Evolutionary conservation across 2,113 vertebrate species (phyloP).

Genomic region (Eurystomus gularis): DNA sequence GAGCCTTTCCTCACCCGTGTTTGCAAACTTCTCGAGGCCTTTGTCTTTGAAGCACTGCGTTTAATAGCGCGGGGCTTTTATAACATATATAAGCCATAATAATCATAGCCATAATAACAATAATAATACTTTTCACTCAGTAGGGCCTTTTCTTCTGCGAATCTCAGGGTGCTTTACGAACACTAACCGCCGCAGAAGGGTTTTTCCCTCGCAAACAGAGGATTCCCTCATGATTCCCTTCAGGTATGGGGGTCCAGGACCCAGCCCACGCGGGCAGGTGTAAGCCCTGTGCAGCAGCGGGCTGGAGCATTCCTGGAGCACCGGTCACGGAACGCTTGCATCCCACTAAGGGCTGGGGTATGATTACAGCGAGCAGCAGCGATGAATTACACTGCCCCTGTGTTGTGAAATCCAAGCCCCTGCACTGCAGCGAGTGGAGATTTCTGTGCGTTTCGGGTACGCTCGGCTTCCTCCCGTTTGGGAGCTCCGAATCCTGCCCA

Average conservation of each 20-base stretch:
- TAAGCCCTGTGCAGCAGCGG: background rate
- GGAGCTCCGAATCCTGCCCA: background rate
- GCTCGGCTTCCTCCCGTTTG: background rate
- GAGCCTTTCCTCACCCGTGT: background rate
- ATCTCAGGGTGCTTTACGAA: background rate
- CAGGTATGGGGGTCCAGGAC: background rate
- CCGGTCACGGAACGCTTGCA: background rate
- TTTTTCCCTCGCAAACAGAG: background rate
- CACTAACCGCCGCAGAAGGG: background rate
- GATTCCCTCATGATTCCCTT: background rate
- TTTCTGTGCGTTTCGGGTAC: background rate
- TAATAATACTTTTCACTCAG: slow-evolving; percentile 18
- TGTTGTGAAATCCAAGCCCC: slow-evolving; percentile 44
- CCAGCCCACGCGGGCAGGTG: slow-evolving; percentile 6
- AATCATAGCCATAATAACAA: slow-evolving; percentile 25
- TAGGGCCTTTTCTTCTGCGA: background rate
- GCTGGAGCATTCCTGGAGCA: background rate
- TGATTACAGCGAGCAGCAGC: background rate
- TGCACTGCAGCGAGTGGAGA: background rate
- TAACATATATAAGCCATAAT: slow-evolving; percentile 6
- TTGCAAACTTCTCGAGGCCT: slow-evolving; percentile 41
- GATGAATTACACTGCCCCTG: slow-evolving; percentile 4
- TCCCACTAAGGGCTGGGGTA: background rate
- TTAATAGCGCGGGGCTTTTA: background rate
- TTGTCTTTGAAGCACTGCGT: background rate